Evolutionary conservation across 2,113 vertebrate genomes (phyloP).

Genomic region (Phyllostomus hastatus): DNA sequence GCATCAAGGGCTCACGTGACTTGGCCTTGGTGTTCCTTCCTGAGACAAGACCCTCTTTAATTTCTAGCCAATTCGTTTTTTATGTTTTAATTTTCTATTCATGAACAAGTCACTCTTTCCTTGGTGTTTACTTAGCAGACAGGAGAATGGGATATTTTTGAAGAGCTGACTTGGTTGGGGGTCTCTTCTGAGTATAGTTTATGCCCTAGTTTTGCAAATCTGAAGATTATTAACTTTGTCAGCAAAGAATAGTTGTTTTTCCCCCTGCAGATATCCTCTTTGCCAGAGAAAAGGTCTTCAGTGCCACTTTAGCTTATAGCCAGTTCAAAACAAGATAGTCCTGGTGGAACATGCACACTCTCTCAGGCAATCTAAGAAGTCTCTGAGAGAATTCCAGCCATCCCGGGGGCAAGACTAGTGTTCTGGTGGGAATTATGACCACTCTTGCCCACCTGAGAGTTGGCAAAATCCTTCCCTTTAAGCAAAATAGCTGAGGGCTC

Average conservation of each 20-base stretch:
- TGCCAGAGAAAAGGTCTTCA: neutral
- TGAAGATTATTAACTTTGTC: neutral
- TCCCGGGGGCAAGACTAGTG: neutral
- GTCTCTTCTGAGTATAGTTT: neutral
- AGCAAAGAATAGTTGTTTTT: neutral
- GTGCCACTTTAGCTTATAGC: neutral
- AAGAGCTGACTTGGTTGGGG: neutral
- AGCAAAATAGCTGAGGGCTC: neutral
- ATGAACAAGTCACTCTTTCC: neutral
- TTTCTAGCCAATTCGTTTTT: neutral
- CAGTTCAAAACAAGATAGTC: neutral
- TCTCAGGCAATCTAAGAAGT: neutral
- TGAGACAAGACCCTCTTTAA: neutral
- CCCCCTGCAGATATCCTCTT: neutral
- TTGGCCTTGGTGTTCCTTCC: neutral
- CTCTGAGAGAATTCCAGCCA: neutral
- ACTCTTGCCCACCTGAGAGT: neutral
- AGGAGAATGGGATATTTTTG: neutral
- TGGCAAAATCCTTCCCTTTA: neutral
- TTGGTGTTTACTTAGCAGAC: neutral
- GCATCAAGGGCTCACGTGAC: neutral
- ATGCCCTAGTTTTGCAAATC: neutral
- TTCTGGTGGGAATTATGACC: neutral
- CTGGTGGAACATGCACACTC: neutral
- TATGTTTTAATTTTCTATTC: slow-evolving; percentile 30